These are phyloP conservation scores for Antheraea yamamai DNA, from an alignment of 2,888 invertebrate genomes.

Conservation along the genomic window DNA sequence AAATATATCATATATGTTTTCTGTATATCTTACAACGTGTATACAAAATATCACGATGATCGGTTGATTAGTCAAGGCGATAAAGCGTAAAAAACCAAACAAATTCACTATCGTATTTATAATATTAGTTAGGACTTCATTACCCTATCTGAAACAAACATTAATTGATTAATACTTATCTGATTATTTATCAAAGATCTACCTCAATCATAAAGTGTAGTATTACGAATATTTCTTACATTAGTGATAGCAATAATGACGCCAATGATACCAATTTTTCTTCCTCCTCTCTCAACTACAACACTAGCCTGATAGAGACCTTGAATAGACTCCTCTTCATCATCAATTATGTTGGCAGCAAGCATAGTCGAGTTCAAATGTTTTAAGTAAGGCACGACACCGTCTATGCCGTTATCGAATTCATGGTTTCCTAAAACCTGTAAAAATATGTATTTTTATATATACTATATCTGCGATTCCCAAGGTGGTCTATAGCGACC, in stretches of 20 bases:
- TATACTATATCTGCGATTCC: neutral
- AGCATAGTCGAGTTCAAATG: slow-evolving; percentile 85
- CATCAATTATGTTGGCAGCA: slow-evolving; percentile 88
- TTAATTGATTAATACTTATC: neutral
- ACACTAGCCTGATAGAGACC: slow-evolving; percentile 85
- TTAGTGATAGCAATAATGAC: slow-evolving; percentile 77
- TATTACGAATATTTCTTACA: slow-evolving; percentile 48
- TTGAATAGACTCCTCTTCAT: slow-evolving; percentile 85
- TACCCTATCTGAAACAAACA: neutral
- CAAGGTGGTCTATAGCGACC: too few relatives aligned
- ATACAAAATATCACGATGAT: too few relatives aligned
- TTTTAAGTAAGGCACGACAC: slow-evolving; percentile 87
- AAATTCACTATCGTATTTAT: too few relatives aligned
- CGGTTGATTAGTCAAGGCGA: too few relatives aligned
- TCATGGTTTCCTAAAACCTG: slow-evolving; percentile 94
- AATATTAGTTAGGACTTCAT: neutral
- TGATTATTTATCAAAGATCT: neutral
- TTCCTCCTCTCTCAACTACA: slow-evolving; percentile 83
- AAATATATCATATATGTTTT: too few relatives aligned
- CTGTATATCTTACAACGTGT: too few relatives aligned
- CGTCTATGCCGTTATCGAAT: slow-evolving; percentile 89
- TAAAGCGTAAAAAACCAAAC: too few relatives aligned
- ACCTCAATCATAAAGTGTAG: neutral
- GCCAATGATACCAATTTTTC: slow-evolving; percentile 90
- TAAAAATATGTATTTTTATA: slow-evolving; percentile 14